Evolutionary conservation across 2,888 invertebrate genomes (phyloP).

Genomic region (Tetranychus piercei): DNA sequence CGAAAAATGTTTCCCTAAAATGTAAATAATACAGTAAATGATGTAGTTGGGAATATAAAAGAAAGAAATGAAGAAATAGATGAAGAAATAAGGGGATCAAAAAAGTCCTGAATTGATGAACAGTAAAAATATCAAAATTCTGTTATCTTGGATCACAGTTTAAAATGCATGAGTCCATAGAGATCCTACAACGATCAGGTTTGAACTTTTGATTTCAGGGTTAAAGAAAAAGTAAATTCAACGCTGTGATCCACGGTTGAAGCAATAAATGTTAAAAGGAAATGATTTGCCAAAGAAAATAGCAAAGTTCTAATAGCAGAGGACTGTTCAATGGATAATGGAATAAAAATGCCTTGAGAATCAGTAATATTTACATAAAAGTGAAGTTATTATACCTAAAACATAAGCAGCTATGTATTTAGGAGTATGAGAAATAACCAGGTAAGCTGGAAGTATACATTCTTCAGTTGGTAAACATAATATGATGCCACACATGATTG

Average conservation of each 20-base stretch:
- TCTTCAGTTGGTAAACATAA: not conserved
- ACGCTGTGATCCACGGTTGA: no score
- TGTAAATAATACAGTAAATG: not conserved
- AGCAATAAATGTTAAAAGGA: not conserved
- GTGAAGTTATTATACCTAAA: constrained; percentile 5
- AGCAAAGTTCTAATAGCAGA: not conserved
- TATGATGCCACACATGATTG: not conserved
- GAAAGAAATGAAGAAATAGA: not conserved
- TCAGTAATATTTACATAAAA: constrained; percentile 3
- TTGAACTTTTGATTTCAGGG: no score
- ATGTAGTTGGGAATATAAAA: not conserved
- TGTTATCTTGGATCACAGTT: not conserved
- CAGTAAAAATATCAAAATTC: not conserved
- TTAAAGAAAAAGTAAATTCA: no score
- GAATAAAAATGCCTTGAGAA: not conserved
- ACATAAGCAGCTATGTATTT: constrained; percentile 1
- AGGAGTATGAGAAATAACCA: not conserved
- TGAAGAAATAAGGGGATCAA: not conserved
- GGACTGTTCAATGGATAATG: not conserved
- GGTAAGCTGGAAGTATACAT: not conserved
- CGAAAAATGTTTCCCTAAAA: not conserved
- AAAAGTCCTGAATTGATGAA: not conserved
- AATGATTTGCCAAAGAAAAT: not conserved
- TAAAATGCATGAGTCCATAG: not conserved
- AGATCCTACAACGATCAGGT: no score